These are phyloP conservation scores for Urosaurus nigricauda DNA, from an alignment of 2,797 vertebrate species.

Conservation along the genomic window DNA sequence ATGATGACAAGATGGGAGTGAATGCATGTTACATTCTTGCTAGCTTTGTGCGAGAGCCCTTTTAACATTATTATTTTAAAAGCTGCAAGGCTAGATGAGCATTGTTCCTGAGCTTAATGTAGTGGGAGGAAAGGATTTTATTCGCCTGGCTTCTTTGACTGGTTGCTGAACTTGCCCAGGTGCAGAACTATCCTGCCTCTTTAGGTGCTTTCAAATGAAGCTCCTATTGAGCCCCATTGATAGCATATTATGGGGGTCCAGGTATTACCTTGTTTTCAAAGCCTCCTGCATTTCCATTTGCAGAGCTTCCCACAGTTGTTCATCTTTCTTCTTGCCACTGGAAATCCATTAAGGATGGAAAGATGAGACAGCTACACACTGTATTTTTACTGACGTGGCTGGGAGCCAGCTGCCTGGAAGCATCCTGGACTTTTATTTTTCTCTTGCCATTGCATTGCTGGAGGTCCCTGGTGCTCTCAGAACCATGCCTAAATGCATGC, in stretches of 20 bases:
- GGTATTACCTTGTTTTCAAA: neutral
- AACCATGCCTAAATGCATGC: neutral
- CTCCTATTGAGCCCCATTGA: neutral
- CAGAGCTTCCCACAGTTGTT: neutral
- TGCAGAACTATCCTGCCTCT: too few species aligned
- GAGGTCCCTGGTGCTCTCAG: neutral
- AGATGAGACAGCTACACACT: neutral
- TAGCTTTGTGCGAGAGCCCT: neutral
- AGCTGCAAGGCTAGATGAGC: neutral
- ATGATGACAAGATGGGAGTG: neutral
- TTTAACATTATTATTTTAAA: neutral
- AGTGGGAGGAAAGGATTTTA: neutral
- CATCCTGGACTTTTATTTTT: neutral
- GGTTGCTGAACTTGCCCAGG: neutral
- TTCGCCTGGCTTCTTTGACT: neutral
- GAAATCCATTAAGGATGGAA: neutral
- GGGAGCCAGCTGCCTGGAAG: neutral
- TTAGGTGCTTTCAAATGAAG: neutral
- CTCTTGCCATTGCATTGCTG: neutral
- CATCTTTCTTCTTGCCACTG: neutral
- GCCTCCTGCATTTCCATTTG: too few species aligned
- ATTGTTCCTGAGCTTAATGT: neutral
- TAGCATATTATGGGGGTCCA: neutral
- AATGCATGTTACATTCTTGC: neutral
- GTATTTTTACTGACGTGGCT: neutral